Conservation (phyloP, 2,888 invertebrate genomes). For the Cephus rjabovi region DNA sequence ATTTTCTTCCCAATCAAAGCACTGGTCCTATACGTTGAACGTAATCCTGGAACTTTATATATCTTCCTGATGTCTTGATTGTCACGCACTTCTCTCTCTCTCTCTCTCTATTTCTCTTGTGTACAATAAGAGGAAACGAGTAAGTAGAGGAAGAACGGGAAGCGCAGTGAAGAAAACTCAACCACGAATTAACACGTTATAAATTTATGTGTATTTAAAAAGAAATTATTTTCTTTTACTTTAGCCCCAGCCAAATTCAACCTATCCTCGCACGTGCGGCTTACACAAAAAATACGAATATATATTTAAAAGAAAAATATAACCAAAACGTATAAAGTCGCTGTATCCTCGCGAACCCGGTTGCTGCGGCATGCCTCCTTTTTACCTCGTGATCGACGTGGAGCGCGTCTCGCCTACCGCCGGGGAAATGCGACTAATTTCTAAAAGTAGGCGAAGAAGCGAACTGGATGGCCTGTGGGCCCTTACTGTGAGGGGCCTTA, state of each 20-base stretch:
- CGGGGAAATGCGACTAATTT: constrained; percentile 55
- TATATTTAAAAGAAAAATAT: background rate
- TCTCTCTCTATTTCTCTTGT: background rate
- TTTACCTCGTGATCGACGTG: constrained; percentile 1
- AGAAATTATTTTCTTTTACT: too few relatives aligned
- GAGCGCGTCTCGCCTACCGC: constrained; percentile 7
- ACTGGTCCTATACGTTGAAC: background rate
- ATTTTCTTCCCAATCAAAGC: background rate
- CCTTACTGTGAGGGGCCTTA: constrained; percentile 64
- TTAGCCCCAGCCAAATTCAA: background rate
- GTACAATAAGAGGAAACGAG: background rate
- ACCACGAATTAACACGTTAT: background rate
- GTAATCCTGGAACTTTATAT: background rate
- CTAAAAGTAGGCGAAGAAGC: constrained; percentile 62
- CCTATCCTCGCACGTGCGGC: background rate
- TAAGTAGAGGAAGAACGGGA: background rate
- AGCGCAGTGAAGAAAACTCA: background rate
- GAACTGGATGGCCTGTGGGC: constrained; percentile 65
- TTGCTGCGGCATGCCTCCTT: constrained; percentile 5
- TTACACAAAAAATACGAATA: background rate
- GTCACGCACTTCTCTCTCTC: background rate
- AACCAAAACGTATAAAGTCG: background rate
- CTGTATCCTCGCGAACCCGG: constrained; percentile 1
- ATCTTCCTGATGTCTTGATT: background rate
- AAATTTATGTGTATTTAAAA: background rate